Percentiles rank a stretch among this genome's conserved stretches.
Conservation (phyloP, 2,113 vertebrate species). For the Promerops cafer region DNA sequence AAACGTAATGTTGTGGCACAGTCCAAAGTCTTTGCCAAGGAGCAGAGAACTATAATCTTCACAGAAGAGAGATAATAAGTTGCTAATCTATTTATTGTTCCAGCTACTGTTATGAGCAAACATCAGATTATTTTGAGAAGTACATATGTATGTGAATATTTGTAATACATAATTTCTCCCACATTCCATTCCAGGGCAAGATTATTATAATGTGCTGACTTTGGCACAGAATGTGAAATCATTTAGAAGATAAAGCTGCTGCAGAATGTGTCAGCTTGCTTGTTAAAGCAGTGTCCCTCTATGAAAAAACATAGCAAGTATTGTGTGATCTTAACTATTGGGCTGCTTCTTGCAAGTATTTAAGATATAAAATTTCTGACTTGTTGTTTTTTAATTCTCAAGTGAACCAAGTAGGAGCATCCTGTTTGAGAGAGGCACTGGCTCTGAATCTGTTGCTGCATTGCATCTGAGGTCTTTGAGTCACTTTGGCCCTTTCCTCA, state of each 20-base stretch:
- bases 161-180: not conserved
- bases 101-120: not conserved
- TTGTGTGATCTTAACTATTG: not conserved
- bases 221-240: not conserved
- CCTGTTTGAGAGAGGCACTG: not conserved
- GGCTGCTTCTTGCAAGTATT: not conserved
- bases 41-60: not conserved
- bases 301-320: not conserved
- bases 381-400: not conserved
- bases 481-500: not conserved
- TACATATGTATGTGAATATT: not conserved
- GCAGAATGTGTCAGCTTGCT: not conserved
- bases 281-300: not conserved
- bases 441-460: fast-evolving
- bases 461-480: not conserved
- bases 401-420: not conserved
- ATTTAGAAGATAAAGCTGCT: not conserved
- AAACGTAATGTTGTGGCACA: not conserved
- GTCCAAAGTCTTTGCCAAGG: not conserved
- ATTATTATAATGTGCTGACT: not conserved
- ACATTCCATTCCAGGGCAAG: not conserved
- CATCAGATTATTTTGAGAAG: not conserved
- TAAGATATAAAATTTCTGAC: not conserved
- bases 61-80: not conserved
- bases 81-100: not conserved